Evolutionary conservation across 2,888 invertebrate species (phyloP), one percentile per base, ranked within the genome.

Genomic region (Archips crataeganus): DNA sequence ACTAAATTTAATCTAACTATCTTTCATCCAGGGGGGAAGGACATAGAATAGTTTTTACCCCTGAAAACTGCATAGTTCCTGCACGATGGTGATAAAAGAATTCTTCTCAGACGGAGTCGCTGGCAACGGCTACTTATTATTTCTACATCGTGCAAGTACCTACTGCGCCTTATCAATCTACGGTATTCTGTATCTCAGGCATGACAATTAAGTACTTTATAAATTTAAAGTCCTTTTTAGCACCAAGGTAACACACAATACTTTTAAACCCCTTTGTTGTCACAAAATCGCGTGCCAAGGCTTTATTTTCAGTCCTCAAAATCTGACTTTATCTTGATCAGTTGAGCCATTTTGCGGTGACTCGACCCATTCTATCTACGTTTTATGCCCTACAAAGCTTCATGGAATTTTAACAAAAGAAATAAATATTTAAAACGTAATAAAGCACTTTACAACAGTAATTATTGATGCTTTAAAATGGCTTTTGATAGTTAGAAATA

Each of bases 281-380:
- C 15, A 65, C 57, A 68, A 42, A 59, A 59, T 68, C 57, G 68
- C 73, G 73, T 68, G 73, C 68, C 59, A 73, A 59, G 68, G 39
- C 45, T 61, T 61, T 49, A 39, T 68, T 68, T 73, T 64, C 39
- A 61, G 39, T 66, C 49, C 60, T 65, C 65, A 65, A 60, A 71
- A 71, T 65, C 60, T 47, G 67, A 63, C 47, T 68, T 51, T 57
- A 73, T 73, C 68, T 68, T 73, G 73, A 73, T 68, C 67, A n/a
- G 39, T 39, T 23, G 36, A 49, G 32, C 57, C 57, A 32, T 63
- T 63, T 47, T 10, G 13, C 8, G n/a, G 63, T 45, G 32, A 63
- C 45, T 32, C 32, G 13, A 32, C 47, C 34, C 47, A 47, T 63
- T 47, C 23, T 47, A 32, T 45, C 32, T 47, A 23, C 62, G 13